Evolutionary conservation across 30 jellyfish, hydroid and myxozoan species (phyloP), one percentile per base, ranked within the genome.

Genomic region (Catostylus mosaicus): DNA sequence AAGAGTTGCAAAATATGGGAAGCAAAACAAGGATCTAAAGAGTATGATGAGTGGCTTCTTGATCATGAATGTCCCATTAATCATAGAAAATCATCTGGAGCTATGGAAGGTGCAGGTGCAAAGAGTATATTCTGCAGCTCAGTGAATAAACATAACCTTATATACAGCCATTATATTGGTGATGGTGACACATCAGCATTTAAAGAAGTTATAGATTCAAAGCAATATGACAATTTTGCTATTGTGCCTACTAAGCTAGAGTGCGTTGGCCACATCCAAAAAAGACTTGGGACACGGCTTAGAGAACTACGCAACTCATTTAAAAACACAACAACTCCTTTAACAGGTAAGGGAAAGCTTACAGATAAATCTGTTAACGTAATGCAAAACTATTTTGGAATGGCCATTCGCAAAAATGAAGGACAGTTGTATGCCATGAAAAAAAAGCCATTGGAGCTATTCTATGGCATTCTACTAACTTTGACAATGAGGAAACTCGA

Each of bases 81-180:
- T 60, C 90, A 84, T 70, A 52, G 16, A 30, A 61, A 32, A 33
- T 67, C 89, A 30, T 59, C 95, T 19, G 95, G 89, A 19, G 89
- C 88, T 37, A 73, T 84, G 85, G 89, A 73, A 30, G 89, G 75
- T 71, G 75, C 83, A 14, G 90, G 93, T 5, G 93, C 93, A 18
- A 29, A 50, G 20, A 50, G 35, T 24, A 83, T 81, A 36, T 81
- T 81, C 47, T 43, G 33, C 20, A 1, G 61, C 14, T 81, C 92
- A 20, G 65, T 78, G 26, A 86, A 78, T 29, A 78, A 78, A 35
- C 64, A 78, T 35, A 5, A 43, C 32, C 43, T 78, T 30, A 61
- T 37, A 9, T 78, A 78, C 43, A 33, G 14, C 6, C 27, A 78
- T 22, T 59, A 59, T 78, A 11, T 61, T 27, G 89, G 89, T 8